phyloP scores from a whole-genome alignment of 2,888 invertebrate species.

The Drosophila colorata region DNA sequence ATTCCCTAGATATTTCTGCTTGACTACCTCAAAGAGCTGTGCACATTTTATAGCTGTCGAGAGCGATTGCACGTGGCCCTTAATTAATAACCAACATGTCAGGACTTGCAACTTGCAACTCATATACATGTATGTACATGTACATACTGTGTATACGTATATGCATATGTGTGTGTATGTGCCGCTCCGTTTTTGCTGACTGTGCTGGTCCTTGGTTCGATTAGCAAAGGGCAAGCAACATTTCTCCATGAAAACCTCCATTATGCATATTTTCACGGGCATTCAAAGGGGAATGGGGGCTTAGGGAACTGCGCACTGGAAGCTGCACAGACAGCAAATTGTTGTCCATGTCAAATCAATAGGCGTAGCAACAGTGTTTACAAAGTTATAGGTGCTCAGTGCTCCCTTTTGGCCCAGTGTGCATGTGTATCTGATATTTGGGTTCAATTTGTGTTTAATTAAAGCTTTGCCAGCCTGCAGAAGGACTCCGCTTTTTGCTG shows the following conservation, averaged over 20 bases:
- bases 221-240: slow-evolving; percentile 7
- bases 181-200: slow-evolving; percentile 21
- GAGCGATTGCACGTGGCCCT: not conserved
- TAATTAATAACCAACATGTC: slow-evolving; percentile 41
- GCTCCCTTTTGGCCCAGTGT: not conserved
- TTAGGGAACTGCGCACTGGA: not conserved
- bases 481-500: slow-evolving; percentile 6
- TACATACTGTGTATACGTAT: not conserved
- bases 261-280: slow-evolving; percentile 29
- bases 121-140: slow-evolving; percentile 11
- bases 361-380: slow-evolving; percentile 25
- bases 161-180: not conserved
- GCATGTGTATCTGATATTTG: slow-evolving; percentile 21
- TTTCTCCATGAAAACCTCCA: slow-evolving; percentile 1
- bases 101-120: slow-evolving; percentile 18
- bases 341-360: slow-evolving; percentile 35
- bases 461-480: slow-evolving; percentile 46
- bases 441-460: slow-evolving; percentile 63
- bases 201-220: slow-evolving; percentile 3
- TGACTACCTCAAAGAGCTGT: not conserved
- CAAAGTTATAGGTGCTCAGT: slow-evolving; percentile 20
- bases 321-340: slow-evolving; percentile 29
- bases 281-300: not conserved
- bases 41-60: slow-evolving; percentile 16
- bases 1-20: slow-evolving; percentile 4